phyloP scores from a whole-genome alignment of 53 echinoderm and acorn worm genomes.

The Pentamera pediparva region DNA sequence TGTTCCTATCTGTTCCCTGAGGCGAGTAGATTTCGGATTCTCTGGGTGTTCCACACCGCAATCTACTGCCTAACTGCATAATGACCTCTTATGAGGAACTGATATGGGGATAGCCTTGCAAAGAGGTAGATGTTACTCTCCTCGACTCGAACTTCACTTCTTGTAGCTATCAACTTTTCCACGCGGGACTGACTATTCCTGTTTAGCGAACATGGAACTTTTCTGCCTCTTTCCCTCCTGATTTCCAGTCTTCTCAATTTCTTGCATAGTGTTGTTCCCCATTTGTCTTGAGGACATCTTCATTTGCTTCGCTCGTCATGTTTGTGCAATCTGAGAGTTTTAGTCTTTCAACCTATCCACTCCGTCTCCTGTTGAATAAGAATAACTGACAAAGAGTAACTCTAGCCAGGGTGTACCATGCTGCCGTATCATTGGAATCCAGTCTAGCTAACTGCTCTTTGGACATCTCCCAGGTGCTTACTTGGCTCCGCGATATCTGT shows the following conservation, averaged over 20 bases:
- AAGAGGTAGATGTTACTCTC: slow-evolving; percentile 35
- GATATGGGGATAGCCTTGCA: slow-evolving; percentile 35
- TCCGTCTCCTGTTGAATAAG: slow-evolving; percentile 40
- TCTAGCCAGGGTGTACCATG: slow-evolving; percentile 10
- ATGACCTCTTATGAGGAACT: slow-evolving; percentile 33
- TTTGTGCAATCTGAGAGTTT: slow-evolving; percentile 5
- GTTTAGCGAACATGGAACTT: slow-evolving; percentile 39
- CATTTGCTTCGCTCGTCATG: slow-evolving; percentile 1
- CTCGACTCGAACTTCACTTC: slow-evolving; percentile 1
- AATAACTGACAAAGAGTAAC: slow-evolving; percentile 24
- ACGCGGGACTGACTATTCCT: not conserved
- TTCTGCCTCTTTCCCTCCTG: slow-evolving; percentile 46
- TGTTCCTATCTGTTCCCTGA: slow-evolving; percentile 57
- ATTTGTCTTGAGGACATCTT: slow-evolving; percentile 1
- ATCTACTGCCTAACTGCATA: slow-evolving; percentile 25
- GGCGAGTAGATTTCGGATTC: slow-evolving; percentile 39
- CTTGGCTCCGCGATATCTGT: slow-evolving; percentile 1
- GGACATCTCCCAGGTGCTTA: not conserved
- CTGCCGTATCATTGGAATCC: not conserved
- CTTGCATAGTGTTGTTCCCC: slow-evolving; percentile 33
- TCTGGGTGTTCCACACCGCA: slow-evolving; percentile 41
- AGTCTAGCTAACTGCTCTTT: slow-evolving; percentile 1
- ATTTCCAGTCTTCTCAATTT: slow-evolving; percentile 40
- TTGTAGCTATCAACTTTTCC: not conserved
- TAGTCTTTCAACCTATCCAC: slow-evolving; percentile 42